These are phyloP conservation scores for Eclectus roratus DNA, from an alignment of 2,113 vertebrate species.

Conservation along the genomic window DNA sequence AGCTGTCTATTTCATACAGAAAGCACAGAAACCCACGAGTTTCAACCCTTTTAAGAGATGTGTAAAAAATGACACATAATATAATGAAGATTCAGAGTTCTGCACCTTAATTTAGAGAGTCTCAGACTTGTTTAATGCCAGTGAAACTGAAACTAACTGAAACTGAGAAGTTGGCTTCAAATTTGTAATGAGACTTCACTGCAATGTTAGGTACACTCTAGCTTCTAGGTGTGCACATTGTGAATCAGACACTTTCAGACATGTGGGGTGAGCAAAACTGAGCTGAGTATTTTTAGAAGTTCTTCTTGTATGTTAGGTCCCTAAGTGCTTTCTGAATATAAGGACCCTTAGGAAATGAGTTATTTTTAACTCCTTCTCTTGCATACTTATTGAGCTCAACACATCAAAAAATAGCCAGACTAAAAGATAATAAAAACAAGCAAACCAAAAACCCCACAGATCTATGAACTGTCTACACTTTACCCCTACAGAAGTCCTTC, in stretches of 20 bases:
- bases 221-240: neutral
- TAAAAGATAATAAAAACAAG: neutral
- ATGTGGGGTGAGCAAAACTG: neutral
- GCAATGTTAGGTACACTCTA: neutral
- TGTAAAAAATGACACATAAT: neutral
- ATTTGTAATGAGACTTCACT: neutral
- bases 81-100: neutral
- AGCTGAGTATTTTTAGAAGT: neutral
- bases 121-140: neutral
- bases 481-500: neutral
- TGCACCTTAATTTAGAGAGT: neutral
- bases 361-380: neutral
- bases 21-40: neutral
- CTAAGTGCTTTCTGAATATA: neutral
- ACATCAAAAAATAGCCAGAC: neutral
- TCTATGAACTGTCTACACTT: neutral
- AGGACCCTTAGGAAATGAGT: neutral
- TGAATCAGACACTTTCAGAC: neutral
- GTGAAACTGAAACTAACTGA: neutral
- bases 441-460: neutral
- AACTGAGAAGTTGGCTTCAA: neutral
- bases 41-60: neutral
- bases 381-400: neutral
- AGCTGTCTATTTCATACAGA: neutral
- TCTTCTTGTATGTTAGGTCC: neutral